Conservation (phyloP, 1,140 invertebrate genomes). For the Lepidostoma basale region DNA sequence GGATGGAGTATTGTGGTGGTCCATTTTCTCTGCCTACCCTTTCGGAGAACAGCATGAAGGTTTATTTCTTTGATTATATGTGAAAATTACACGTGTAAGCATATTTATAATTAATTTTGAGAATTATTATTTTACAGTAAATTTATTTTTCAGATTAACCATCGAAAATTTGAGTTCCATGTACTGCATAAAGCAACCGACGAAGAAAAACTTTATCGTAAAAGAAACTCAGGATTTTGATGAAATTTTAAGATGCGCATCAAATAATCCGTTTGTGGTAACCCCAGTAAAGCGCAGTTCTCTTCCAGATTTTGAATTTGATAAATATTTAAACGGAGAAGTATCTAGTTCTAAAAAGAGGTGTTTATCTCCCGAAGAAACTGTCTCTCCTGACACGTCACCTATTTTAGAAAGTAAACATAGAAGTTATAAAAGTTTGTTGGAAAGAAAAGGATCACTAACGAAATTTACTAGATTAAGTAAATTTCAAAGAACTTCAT, state of each 20-base stretch:
- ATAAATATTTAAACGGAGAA: background rate
- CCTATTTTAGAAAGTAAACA: constrained; percentile 56
- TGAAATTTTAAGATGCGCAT: background rate
- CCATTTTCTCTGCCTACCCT: no score
- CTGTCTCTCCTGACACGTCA: constrained; percentile 47
- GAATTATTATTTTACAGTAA: background rate
- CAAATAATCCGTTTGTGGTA: constrained; percentile 29
- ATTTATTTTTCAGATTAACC: constrained; percentile 46
- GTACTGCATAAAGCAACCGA: constrained; percentile 54
- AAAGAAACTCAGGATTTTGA: constrained; percentile 41
- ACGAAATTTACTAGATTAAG: constrained; percentile 53
- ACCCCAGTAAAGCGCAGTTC: no score
- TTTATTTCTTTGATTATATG: background rate
- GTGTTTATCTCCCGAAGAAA: constrained; percentile 10
- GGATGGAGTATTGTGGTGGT: no score
- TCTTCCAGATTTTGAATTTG: no score
- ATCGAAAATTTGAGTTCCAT: constrained; percentile 56
- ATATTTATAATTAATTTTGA: background rate
- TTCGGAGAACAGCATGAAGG: background rate
- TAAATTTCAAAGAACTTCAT: constrained; percentile 54
- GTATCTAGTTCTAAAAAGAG: constrained; percentile 13
- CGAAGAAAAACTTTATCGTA: constrained; percentile 49
- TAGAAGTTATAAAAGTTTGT: constrained; percentile 51
- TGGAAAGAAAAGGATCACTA: constrained; percentile 49
- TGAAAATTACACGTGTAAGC: background rate